phyloP scores from a whole-genome alignment of 2,113 vertebrate genomes.

The Oenanthe melanoleuca region DNA sequence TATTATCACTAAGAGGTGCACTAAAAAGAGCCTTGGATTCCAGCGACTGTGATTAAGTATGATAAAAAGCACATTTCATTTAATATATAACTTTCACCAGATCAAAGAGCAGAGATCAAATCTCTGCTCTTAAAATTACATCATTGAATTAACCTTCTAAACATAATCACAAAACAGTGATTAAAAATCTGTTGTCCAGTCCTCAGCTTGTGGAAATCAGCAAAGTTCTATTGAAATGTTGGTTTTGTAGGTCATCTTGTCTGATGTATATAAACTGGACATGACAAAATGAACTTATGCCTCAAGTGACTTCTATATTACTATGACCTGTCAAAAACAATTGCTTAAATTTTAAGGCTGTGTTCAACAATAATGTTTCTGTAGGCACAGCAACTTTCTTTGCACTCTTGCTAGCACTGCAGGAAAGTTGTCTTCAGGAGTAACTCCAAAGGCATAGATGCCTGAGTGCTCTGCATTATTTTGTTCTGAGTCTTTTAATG shows the following conservation, averaged over 20 bases:
- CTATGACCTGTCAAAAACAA: slow-evolving; percentile 25
- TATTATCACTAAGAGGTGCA: not conserved
- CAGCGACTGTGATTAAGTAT: not conserved
- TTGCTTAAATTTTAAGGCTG: not conserved
- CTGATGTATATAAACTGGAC: slow-evolving; percentile 18
- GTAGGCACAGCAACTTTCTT: slow-evolving; percentile 11
- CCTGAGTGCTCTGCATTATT: not conserved
- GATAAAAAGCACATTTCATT: not conserved
- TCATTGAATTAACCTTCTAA: not conserved
- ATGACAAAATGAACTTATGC: slow-evolving; percentile 20
- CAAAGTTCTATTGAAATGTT: not conserved
- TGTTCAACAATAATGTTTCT: slow-evolving; percentile 7
- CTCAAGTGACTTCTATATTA: slow-evolving; percentile 22
- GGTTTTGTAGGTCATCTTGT: slow-evolving; percentile 7
- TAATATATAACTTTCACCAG: not conserved
- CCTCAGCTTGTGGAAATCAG: not conserved
- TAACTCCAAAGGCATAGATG: not conserved
- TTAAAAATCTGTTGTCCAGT: not conserved
- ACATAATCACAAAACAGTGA: not conserved
- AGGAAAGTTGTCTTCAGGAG: not conserved
- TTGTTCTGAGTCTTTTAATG: not conserved
- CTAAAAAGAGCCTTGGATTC: not conserved
- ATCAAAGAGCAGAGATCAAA: not conserved
- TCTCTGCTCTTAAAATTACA: not conserved
- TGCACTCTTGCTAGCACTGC: not conserved